These are phyloP conservation scores for Masnerella sp. DNA, from an alignment of 2,888 invertebrate species.

Conservation along the genomic window DNA sequence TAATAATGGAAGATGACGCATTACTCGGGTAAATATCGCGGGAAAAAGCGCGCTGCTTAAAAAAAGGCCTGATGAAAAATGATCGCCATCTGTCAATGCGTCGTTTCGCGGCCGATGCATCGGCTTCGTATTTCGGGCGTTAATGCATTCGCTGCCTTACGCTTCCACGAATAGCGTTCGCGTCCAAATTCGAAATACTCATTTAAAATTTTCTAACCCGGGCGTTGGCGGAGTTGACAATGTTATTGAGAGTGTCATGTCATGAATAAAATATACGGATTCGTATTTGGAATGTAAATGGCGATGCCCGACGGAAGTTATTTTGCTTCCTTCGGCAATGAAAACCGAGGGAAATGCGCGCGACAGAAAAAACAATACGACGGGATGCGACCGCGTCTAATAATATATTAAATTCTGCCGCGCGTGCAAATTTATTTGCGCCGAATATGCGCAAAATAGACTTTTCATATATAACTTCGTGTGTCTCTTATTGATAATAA, in stretches of 20 bases:
- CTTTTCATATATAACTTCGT: no score
- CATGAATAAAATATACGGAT: conserved; percentile 59
- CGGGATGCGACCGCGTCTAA: conserved; percentile 32
- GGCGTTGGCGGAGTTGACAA: conserved; percentile 50
- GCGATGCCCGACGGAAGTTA: conserved; percentile 55
- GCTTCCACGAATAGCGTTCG: conserved; percentile 45
- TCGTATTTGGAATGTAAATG: conserved; percentile 58
- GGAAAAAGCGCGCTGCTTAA: conserved; percentile 5
- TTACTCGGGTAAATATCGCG: conserved; percentile 30
- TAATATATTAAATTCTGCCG: conserved; percentile 38
- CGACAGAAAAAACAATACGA: conserved; percentile 28
- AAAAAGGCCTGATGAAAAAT: conserved; percentile 47
- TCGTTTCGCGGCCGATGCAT: conserved; percentile 44
- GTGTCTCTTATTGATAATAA: no score
- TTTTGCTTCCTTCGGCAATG: conserved; percentile 49
- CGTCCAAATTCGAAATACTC: conserved; percentile 58
- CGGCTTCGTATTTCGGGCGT: conserved; percentile 46
- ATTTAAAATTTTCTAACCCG: conserved; percentile 59
- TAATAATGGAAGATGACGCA: conserved; percentile 36
- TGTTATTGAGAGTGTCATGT: conserved; percentile 58
- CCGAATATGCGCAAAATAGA: not conserved
- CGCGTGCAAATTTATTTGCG: not conserved
- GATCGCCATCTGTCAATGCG: conserved; percentile 54
- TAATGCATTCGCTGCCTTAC: conserved; percentile 52
- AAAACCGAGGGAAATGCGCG: conserved; percentile 24